A percentile compares a stretch with the other conserved stretches of the same genome.
Evolutionary conservation across 2,113 vertebrate genomes (phyloP).

Genomic region (Bucco capensis): DNA sequence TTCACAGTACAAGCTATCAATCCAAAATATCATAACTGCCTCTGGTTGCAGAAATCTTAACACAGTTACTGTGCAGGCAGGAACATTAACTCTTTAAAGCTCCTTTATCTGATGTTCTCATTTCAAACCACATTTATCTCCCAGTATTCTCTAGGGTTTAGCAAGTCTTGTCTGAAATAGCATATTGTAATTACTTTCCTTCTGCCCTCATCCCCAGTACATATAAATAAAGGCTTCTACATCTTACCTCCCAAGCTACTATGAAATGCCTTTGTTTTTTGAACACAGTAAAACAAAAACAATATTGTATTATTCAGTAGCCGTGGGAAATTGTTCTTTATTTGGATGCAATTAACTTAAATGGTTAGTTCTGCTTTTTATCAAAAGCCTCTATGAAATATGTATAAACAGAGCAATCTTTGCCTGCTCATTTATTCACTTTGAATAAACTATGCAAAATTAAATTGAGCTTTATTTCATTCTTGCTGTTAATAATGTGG

Average conservation of each 20-base stretch:
- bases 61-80: not conserved
- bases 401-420: conserved; percentile 55
- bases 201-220: not conserved
- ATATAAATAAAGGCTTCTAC: conserved; percentile 21
- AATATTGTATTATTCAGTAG: conserved; percentile 55
- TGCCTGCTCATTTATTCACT: conserved; percentile 53
- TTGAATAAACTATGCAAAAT: conserved; percentile 49
- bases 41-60: not conserved
- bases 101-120: not conserved
- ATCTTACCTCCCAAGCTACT: conserved; percentile 43
- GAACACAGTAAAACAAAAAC: conserved; percentile 31
- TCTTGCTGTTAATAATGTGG: conserved; percentile 53
- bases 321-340: conserved; percentile 58
- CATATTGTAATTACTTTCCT: not conserved
- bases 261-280: conserved; percentile 44
- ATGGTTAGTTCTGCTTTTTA: conserved; percentile 54
- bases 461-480: conserved; percentile 53
- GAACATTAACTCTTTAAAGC: conserved; percentile 22
- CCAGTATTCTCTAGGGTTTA: not conserved
- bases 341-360: conserved; percentile 62
- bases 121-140: not conserved
- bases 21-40: not conserved
- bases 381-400: conserved; percentile 62
- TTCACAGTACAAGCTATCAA: conserved; percentile 17
- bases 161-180: not conserved